Evolutionary conservation across 2,888 invertebrate species (phyloP), one percentile per base, ranked within the genome.

Genomic region (Erebia aethiops): DNA sequence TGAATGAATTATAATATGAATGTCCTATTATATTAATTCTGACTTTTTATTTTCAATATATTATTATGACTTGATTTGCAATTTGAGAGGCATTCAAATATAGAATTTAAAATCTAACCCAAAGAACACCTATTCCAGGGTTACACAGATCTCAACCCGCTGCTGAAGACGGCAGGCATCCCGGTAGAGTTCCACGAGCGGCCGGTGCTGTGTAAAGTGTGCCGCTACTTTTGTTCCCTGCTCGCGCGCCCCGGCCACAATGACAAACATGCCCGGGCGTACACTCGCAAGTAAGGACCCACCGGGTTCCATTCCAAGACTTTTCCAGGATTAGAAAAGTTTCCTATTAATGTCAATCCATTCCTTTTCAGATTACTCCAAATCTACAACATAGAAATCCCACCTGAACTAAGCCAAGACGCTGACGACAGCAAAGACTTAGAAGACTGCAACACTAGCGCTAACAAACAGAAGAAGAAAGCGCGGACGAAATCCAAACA

Each of bases 131-230:
- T 56, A 8, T 73, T 78, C 1, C 82, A 95, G 95, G 95, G 94
- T 73, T 94, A 91, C 75, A 79, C 83, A 77, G 94, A 94, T 0
- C 72, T 95, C 79, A 95, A 95, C 82, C 94, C 94, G 67, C 83
- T 93, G 4, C 90, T 97, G 13, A 83, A 87, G 13, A 93, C 93
- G 52, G 95, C 95, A 76, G 94, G 95, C 1, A 93, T 98, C 66
- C 97, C 97, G 0, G 95, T 96, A 14, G 91, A 93, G 79, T 91
- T 97, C 79, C 85, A 90, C 1, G 95, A 95, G 78, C 95, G 96
- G 72, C 95, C 96, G 0, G 96, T 97, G 67, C 95, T 97, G 58
- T 98, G 98, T 89, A 97, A 97, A 89, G 88, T 96, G 35, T 98
- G 97, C 80, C 96, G 74, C 86, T n/a, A n/a, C n/a, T n/a, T n/a